These are phyloP conservation scores for Albula goreensis DNA, from an alignment of 2,113 vertebrate species.

Conservation along the genomic window DNA sequence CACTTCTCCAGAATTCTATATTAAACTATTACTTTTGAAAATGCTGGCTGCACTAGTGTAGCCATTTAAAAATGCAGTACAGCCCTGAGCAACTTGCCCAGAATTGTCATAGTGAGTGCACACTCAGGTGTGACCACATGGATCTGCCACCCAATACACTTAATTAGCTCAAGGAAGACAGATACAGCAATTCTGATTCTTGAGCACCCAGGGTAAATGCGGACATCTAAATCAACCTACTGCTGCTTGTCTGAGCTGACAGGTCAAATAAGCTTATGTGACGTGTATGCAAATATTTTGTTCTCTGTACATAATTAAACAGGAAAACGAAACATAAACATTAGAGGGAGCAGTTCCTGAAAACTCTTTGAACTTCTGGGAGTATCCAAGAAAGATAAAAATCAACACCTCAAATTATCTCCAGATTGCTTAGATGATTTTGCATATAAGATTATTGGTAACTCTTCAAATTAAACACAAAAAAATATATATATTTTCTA, in stretches of 20 bases:
- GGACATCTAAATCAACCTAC: neutral
- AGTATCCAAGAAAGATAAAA: neutral
- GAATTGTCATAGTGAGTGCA: too few species aligned
- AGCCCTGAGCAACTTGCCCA: too few species aligned
- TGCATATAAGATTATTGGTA: too few species aligned
- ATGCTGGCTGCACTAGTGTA: too few species aligned
- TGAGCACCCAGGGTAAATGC: neutral
- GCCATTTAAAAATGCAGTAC: too few species aligned
- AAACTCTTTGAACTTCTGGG: neutral
- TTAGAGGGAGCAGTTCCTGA: neutral
- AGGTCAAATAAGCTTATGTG: neutral
- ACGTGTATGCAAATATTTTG: neutral
- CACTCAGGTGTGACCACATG: neutral
- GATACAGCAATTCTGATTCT: neutral
- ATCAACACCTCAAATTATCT: neutral
- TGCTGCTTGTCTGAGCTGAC: neutral
- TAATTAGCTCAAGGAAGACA: neutral
- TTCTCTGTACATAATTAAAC: neutral
- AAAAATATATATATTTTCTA: too few species aligned
- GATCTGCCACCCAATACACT: neutral
- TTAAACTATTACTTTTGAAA: too few species aligned
- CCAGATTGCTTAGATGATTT: neutral
- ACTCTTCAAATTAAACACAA: too few species aligned
- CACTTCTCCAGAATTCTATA: too few species aligned
- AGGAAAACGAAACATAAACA: conserved; percentile 1